These are phyloP conservation scores for Catajapyx aquilonaris DNA, from an alignment of 1,140 invertebrate genomes.

Conservation along the genomic window DNA sequence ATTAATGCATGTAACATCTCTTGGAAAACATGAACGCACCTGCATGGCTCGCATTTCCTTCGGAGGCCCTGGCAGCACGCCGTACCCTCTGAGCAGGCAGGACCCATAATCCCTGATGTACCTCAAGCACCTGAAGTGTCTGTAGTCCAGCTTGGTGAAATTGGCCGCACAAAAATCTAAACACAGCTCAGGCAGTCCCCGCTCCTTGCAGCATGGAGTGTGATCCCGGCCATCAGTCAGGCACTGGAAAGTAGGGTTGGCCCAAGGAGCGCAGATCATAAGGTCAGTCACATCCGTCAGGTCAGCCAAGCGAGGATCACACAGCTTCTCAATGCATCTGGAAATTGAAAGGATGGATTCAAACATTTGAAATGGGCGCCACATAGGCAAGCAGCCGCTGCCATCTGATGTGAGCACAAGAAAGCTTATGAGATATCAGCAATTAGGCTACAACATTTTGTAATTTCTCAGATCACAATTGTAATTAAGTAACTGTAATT, in stretches of 20 bases:
- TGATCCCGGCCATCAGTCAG: slow-evolving; percentile 59
- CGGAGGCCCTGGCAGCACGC: slow-evolving; percentile 49
- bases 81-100: slow-evolving; percentile 60
- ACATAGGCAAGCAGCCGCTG: no score
- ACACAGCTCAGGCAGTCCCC: slow-evolving; percentile 48
- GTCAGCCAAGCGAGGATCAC: slow-evolving; percentile 42
- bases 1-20: no score
- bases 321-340: slow-evolving; percentile 50
- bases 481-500: no score
- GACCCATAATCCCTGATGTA: slow-evolving; percentile 57
- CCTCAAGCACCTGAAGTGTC: slow-evolving; percentile 55
- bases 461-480: no score
- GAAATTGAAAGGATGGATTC: slow-evolving; percentile 9
- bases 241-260: slow-evolving; percentile 51
- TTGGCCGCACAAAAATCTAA: slow-evolving; percentile 53
- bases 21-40: no score
- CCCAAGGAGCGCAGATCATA: slow-evolving; percentile 71
- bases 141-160: slow-evolving; percentile 51
- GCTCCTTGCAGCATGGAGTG: slow-evolving; percentile 47
- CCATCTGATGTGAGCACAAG: no score
- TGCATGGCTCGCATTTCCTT: slow-evolving; percentile 38
- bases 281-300: slow-evolving; percentile 41
- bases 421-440: no score
- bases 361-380: slow-evolving; percentile 1
- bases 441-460: no score